A percentile compares a stretch with the other conserved stretches of the same genome.
Conservation (phyloP, 2,797 vertebrate genomes). For the Nasua narica region DNA sequence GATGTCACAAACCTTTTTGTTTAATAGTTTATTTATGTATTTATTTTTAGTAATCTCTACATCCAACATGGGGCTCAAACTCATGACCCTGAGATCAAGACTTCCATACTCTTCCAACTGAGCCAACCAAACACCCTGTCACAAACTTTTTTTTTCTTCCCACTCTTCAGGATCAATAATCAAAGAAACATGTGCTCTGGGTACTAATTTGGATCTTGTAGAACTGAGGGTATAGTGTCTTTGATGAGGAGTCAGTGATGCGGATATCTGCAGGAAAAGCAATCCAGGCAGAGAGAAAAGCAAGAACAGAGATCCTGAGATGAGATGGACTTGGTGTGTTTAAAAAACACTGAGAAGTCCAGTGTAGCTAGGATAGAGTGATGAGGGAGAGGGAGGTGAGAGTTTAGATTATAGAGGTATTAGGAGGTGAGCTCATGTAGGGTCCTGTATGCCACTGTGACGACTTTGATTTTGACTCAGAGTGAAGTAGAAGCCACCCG, state of each 20-base stretch:
- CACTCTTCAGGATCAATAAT: neutral
- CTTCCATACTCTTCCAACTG: neutral
- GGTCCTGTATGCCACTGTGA: neutral
- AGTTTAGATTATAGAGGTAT: neutral
- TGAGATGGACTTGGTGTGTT: neutral
- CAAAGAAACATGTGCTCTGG: neutral
- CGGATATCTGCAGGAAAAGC: neutral
- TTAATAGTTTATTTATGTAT: neutral
- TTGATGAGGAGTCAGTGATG: neutral
- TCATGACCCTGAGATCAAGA: neutral
- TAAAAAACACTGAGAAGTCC: neutral
- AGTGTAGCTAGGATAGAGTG: neutral
- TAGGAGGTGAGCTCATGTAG: neutral
- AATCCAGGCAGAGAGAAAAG: neutral
- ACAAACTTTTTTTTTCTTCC: neutral
- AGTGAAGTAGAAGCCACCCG: neutral
- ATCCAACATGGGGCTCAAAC: neutral
- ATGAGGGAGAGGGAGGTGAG: neutral
- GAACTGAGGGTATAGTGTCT: neutral
- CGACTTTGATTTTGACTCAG: constrained; percentile 27
- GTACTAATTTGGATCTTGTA: neutral
- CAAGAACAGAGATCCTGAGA: neutral
- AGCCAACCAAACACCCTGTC: neutral
- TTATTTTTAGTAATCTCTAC: neutral
- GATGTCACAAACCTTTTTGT: neutral